phyloP scores from a whole-genome alignment of 2,888 invertebrate genomes.

The Tachina grossa region DNA sequence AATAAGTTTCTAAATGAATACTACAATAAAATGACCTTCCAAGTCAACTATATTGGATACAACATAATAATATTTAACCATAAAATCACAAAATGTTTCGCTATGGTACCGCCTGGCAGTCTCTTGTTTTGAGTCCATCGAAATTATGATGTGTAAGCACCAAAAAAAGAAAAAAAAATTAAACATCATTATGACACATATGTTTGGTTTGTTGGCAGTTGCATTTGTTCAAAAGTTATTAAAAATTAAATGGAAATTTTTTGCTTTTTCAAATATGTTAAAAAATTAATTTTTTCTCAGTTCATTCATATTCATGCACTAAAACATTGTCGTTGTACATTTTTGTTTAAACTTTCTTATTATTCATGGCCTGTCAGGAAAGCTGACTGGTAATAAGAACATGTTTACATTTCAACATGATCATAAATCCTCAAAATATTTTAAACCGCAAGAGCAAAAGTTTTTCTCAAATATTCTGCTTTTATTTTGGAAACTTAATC shows the following conservation, averaged over 20 bases:
- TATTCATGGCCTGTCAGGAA: slow-evolving; percentile 63
- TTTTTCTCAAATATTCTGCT: slow-evolving; percentile 34
- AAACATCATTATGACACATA: slow-evolving; percentile 61
- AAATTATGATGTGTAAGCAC: slow-evolving; percentile 54
- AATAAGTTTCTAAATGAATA: slow-evolving; percentile 26
- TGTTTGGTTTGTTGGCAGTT: slow-evolving; percentile 30
- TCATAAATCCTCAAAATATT: slow-evolving; percentile 76
- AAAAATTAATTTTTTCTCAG: neutral
- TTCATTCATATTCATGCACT: slow-evolving; percentile 11
- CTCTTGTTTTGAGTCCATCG: slow-evolving; percentile 7
- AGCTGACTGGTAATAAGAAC: slow-evolving; percentile 65
- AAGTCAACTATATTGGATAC: slow-evolving; percentile 65
- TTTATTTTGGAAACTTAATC: slow-evolving; percentile 71
- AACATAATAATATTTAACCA: slow-evolving; percentile 57
- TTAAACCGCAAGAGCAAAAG: slow-evolving; percentile 49
- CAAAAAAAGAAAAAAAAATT: neutral
- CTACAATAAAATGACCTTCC: slow-evolving; percentile 58
- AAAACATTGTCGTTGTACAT: slow-evolving; percentile 11
- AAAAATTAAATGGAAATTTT: slow-evolving; percentile 37
- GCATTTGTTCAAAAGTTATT: slow-evolving; percentile 32
- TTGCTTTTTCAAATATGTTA: slow-evolving; percentile 27
- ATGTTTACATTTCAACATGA: slow-evolving; percentile 80
- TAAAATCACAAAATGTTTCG: slow-evolving; percentile 29
- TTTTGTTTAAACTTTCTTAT: slow-evolving; percentile 34
- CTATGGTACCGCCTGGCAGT: slow-evolving; percentile 44